Base-by-base conservation (phyloP, 2,113 vertebrate genomes). In the Cavia aperea region DNA sequence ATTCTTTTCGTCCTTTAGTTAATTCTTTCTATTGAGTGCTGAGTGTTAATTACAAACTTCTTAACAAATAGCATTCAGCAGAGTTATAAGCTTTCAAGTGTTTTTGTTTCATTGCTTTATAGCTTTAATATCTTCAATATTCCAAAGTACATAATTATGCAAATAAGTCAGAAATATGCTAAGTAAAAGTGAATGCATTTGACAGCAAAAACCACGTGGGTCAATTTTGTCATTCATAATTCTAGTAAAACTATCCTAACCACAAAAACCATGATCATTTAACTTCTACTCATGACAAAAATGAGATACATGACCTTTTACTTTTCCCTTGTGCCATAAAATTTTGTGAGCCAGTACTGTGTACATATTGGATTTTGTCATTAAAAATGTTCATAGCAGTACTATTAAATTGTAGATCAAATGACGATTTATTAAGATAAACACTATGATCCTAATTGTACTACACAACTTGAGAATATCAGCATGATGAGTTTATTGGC, bases 141-240 rank as follows among this genome's bases (percentile, higher is more conserved):
- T 86, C 33, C 86, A 62, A 88, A 77, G 88, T 88, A 78, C 43
- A 78, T 49, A 73, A n/a, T 24, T 83, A 36, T 26, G 77, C 19
- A 88, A 62, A 63, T 90, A 26, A 88, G 11, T 90, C 21, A 54
- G 66, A 92, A 86, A n/a, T 92, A 88, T 86, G n/a, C 12, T 77
- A 89, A 94, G 15, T 31, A 77, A 90, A 90, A 19, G 11, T 81
- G 56, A 86, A 88, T n/a, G 46, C 3, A 54, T 31, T 31, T 68
- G 46, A 92, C 88, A 75, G 39, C n/a, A 66, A 93, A 90, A 93
- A 10, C 63, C 54, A 88, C 65, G 33, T 21, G 16, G 93, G 58
- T 65, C 21, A 72, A 29, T 26, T 77, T 5, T 63, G 39, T 33
- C 29, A 21, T 83, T 79, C 10, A 39, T 73, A 82, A 78, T 93